Evolutionary conservation across 2,888 invertebrate species (phyloP).

Genomic region (Altica lythri): DNA sequence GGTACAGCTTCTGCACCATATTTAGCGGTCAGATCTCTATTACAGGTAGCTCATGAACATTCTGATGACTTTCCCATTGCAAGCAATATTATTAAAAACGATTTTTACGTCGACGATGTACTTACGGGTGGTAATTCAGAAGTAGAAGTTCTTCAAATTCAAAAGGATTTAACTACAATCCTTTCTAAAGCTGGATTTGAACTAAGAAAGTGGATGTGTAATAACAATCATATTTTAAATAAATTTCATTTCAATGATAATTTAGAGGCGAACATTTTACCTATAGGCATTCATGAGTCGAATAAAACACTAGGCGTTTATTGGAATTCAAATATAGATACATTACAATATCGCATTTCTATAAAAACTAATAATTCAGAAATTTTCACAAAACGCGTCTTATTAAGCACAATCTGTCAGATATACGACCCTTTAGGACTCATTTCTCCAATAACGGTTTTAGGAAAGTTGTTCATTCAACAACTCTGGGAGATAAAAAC

Average conservation of each 20-base stretch:
- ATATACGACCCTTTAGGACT: conserved; percentile 31
- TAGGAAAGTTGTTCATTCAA: conserved; percentile 27
- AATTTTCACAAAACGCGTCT: conserved; percentile 23
- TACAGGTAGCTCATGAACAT: conserved; percentile 39
- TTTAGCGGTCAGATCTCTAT: conserved; percentile 39
- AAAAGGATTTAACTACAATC: conserved; percentile 10
- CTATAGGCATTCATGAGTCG: conserved; percentile 17
- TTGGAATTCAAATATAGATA: conserved; percentile 23
- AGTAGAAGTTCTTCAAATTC: conserved; percentile 16
- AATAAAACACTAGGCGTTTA: conserved; percentile 28
- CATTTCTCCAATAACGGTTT: conserved; percentile 22
- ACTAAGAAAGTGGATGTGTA: conserved; percentile 26
- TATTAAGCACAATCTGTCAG: conserved; percentile 23
- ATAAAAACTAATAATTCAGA: neutral
- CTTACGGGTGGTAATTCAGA: conserved; percentile 34
- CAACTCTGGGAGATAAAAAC: conserved; percentile 25
- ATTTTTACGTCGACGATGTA: conserved; percentile 48
- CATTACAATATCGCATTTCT: conserved; percentile 18
- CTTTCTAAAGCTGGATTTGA: conserved; percentile 19
- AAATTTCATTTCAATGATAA: conserved; percentile 8
- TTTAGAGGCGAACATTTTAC: conserved; percentile 13
- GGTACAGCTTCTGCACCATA: conserved; percentile 32
- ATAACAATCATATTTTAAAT: conserved; percentile 5
- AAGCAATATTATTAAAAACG: conserved; percentile 29
- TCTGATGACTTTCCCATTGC: conserved; percentile 27